These are phyloP conservation scores for Drosophila mayaguana DNA, from an alignment of 2,888 invertebrate species.

Conservation along the genomic window DNA sequence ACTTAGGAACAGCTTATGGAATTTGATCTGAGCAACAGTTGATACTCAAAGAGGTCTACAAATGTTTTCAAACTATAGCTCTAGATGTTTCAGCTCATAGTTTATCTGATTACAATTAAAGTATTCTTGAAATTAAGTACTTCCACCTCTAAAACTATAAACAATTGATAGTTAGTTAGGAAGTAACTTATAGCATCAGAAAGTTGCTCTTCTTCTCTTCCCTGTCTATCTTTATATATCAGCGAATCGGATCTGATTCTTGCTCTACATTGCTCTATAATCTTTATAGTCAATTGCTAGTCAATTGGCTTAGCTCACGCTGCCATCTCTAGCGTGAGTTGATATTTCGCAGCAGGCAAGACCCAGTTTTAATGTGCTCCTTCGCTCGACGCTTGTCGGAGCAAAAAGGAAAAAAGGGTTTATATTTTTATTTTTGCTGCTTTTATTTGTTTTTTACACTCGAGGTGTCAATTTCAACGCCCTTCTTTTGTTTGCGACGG, in stretches of 20 bases:
- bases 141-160: too few species aligned
- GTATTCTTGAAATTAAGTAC: too few species aligned
- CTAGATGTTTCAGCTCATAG: too few species aligned
- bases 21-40: too few species aligned
- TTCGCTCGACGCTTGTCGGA: slow-evolving; percentile 37
- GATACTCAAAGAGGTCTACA: too few species aligned
- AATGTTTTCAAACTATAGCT: too few species aligned
- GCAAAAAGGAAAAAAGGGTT: slow-evolving; percentile 47
- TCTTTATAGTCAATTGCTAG: not conserved
- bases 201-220: too few species aligned
- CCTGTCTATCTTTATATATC: too few species aligned
- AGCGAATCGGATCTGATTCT: too few species aligned
- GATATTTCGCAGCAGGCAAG: slow-evolving; percentile 48
- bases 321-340: slow-evolving; percentile 47
- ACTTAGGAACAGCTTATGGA: not conserved
- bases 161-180: too few species aligned
- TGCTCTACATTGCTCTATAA: not conserved
- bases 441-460: slow-evolving; percentile 74
- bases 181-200: too few species aligned
- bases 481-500: slow-evolving; percentile 74
- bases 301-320: slow-evolving; percentile 17
- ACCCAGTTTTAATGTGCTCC: slow-evolving; percentile 57
- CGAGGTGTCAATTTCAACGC: slow-evolving; percentile 85
- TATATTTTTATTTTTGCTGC: slow-evolving; percentile 51
- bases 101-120: too few species aligned